phyloP scores from a whole-genome alignment of 2,888 invertebrate species.

The Ecliptopera silaceata region DNA sequence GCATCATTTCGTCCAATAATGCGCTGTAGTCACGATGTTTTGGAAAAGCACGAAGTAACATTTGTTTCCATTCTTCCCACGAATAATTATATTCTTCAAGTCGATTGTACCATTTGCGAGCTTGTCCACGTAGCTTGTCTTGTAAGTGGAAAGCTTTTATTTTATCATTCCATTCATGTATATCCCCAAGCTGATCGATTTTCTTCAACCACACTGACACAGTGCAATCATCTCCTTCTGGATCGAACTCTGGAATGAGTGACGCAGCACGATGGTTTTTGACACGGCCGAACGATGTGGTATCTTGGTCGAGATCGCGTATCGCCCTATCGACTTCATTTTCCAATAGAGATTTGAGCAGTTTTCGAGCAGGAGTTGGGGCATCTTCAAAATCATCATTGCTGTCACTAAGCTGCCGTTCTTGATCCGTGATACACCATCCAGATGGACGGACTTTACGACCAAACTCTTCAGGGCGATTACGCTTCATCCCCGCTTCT shows the following conservation, averaged over 20 bases:
- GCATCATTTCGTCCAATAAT: slow-evolving; percentile 37
- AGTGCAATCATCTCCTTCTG: slow-evolving; percentile 14
- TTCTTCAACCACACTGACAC: slow-evolving; percentile 6
- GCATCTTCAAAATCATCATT: not conserved
- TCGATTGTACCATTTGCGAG: slow-evolving; percentile 36
- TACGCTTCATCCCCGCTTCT: too few species aligned
- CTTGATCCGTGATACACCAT: too few species aligned
- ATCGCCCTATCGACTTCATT: too few species aligned
- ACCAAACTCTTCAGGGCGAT: too few species aligned
- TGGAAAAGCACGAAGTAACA: slow-evolving; percentile 40
- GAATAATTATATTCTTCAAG: slow-evolving; percentile 39
- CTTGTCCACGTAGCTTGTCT: slow-evolving; percentile 40
- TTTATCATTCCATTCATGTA: slow-evolving; percentile 33
- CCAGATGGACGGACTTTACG: too few species aligned
- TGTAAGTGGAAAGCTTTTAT: slow-evolving; percentile 36
- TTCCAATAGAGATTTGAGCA: not conserved
- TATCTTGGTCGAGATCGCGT: too few species aligned
- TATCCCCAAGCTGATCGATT: slow-evolving; percentile 17
- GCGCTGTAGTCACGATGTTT: slow-evolving; percentile 35
- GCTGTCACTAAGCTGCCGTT: not conserved
- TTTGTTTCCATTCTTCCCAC: slow-evolving; percentile 41
- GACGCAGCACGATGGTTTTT: too few species aligned
- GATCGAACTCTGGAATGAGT: slow-evolving; percentile 10
- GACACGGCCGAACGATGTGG: too few species aligned
- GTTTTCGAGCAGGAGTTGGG: not conserved